phyloP scores from a whole-genome alignment of 2,888 invertebrate species.

The Stenurella melanura region DNA sequence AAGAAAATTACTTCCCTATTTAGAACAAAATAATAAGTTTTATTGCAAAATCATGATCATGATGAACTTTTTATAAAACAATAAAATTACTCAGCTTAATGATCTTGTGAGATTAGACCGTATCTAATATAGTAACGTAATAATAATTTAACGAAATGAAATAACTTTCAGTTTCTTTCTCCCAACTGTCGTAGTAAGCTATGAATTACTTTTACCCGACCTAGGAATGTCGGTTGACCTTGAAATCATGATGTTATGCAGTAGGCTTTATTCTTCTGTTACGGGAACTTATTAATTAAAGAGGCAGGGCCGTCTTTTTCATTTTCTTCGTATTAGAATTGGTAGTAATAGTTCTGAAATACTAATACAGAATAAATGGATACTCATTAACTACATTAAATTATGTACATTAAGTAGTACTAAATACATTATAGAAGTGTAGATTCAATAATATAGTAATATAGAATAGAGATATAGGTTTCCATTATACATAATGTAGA shows the following conservation, averaged over 20 bases:
- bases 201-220: constrained; percentile 48
- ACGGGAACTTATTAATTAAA: constrained; percentile 25
- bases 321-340: background rate
- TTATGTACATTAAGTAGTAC: too few relatives aligned
- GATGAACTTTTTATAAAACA: constrained; percentile 43
- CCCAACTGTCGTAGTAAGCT: constrained; percentile 33
- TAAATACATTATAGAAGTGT: too few relatives aligned
- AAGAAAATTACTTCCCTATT: constrained; percentile 43
- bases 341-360: too few relatives aligned
- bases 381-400: too few relatives aligned
- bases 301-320: constrained; percentile 5
- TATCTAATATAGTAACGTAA: constrained; percentile 37
- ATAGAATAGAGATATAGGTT: too few relatives aligned
- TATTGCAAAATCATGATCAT: constrained; percentile 42
- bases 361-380: too few relatives aligned
- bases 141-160: constrained; percentile 41
- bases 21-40: constrained; percentile 37
- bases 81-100: constrained; percentile 41
- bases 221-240: constrained; percentile 47
- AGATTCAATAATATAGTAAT: too few relatives aligned
- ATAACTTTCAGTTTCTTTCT: constrained; percentile 51
- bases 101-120: constrained; percentile 40
- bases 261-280: constrained; percentile 29
- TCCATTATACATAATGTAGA: too few relatives aligned
- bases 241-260: constrained; percentile 45